These are phyloP conservation scores for Tenthredo scrophulariae DNA, from an alignment of 2,888 invertebrate species.

Conservation along the genomic window DNA sequence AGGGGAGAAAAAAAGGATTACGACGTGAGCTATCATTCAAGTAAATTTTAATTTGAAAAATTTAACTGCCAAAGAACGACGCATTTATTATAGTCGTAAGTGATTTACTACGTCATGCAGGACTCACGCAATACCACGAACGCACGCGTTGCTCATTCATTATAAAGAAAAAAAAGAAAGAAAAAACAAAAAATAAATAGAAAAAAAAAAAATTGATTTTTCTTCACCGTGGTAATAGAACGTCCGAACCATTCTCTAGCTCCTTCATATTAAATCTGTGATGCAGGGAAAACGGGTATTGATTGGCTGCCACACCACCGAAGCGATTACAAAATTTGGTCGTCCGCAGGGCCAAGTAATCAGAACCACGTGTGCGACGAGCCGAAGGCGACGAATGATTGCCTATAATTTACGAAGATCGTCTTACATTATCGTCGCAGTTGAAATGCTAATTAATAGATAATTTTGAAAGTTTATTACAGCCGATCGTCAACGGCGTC, in stretches of 20 bases:
- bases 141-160: constrained; percentile 51
- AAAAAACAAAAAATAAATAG: neutral
- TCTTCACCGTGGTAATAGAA: constrained; percentile 35
- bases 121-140: constrained; percentile 38
- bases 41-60: constrained; percentile 54
- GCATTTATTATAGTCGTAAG: constrained; percentile 51
- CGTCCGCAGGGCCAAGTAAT: constrained; percentile 25
- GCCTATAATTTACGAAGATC: constrained; percentile 47
- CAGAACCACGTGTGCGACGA: constrained; percentile 36
- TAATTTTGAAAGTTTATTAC: constrained; percentile 13
- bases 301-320: constrained; percentile 36
- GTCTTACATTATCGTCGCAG: constrained; percentile 34
- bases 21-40: constrained; percentile 50
- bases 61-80: constrained; percentile 49
- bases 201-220: constrained; percentile 26
- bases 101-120: constrained; percentile 51
- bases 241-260: constrained; percentile 4
- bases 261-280: constrained; percentile 20
- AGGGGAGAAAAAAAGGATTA: neutral
- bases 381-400: constrained; percentile 50
- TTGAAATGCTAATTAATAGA: constrained; percentile 42
- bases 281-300: constrained; percentile 44
- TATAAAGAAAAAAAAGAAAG: neutral
- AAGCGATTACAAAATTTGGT: constrained; percentile 48
- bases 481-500: neutral